Evolutionary conservation across 2,888 invertebrate species (phyloP), one percentile per base, ranked within the genome.

Genomic region (Caenorhabditis macrosperma): DNA sequence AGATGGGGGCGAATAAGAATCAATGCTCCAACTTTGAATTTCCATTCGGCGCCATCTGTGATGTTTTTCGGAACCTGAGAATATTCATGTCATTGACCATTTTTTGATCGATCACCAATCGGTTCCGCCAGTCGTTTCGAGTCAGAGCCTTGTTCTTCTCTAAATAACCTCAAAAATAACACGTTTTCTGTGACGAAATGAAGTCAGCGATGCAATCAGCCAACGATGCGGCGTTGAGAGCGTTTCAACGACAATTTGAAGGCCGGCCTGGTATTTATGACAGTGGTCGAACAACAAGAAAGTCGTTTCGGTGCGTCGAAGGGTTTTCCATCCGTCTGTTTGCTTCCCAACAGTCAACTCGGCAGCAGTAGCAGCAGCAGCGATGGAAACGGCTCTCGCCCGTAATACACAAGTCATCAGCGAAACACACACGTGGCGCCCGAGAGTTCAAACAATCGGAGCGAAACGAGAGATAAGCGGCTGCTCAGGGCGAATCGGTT

Each of bases 381-480:
- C n/a, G n/a, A n/a, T n/a, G 15, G 10, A 55, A 20, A 4, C 7
- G 17, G 41, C 71, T 71, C 38, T 15, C 60, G 52, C 38, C n/a
- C 54, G 26, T 15, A n/a, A n/a, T n/a, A 61, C 50, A 48, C 35
- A 61, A 61, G 52, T 22, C 59, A 61, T 41, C 61, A 35, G 33
- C 44, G 71, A 61, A 71, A 61, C 54, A 63, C 63, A 72, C 72
- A 72, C 72, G 72, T 72, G 72, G 63, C 38, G 72, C 33, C 28
- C 35, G 50, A 22, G 64, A 72, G 72, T 72, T 72, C 72, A 72
- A 72, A 72, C 72, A 72, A 72, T 72, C 72, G 64, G 22, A 6
- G 24, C 46, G 30, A 38, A 38, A 28, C 20, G 46, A 63, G 35
- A 72, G 64, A 57, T 54, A 55, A 60, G 55, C 52, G 52, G n/a